These are phyloP conservation scores for Toxonevra muliebris DNA, from an alignment of 2,888 invertebrate genomes.

Conservation along the genomic window DNA sequence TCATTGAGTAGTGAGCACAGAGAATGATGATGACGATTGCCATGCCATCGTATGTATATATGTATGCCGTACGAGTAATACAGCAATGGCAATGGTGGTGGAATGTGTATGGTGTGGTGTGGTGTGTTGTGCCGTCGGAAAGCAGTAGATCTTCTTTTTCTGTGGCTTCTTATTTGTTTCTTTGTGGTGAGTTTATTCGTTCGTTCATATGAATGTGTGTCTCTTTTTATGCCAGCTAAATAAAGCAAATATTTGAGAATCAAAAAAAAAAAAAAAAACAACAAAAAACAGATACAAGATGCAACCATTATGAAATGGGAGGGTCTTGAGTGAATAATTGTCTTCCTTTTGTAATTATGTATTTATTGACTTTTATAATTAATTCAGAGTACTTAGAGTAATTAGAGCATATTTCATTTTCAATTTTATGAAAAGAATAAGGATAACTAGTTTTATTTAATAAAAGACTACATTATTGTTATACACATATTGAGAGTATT, in stretches of 20 bases:
- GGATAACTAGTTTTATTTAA: too few species aligned
- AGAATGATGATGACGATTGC: not conserved
- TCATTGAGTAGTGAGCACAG: not conserved
- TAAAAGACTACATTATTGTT: too few species aligned
- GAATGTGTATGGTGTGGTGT: not conserved
- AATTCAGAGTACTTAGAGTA: too few species aligned
- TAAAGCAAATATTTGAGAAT: not conserved
- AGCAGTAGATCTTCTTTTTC: not conserved
- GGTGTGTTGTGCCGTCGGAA: not conserved
- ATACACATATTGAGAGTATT: too few species aligned
- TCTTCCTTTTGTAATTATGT: too few species aligned
- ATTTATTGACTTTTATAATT: too few species aligned
- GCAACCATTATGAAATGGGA: slow-evolving; percentile 27
- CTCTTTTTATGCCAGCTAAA: not conserved
- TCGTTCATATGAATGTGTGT: not conserved
- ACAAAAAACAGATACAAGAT: not conserved
- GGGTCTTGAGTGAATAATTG: slow-evolving; percentile 9
- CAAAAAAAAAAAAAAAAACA: slow-evolving; percentile 3
- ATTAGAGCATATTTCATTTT: too few species aligned
- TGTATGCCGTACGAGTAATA: not conserved
- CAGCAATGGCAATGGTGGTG: not conserved
- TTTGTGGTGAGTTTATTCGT: not conserved
- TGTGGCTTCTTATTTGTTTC: not conserved
- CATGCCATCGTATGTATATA: not conserved
- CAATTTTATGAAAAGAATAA: too few species aligned